These are phyloP conservation scores for Xenops minutus DNA, from an alignment of 2,797 vertebrate genomes.

Conservation along the genomic window DNA sequence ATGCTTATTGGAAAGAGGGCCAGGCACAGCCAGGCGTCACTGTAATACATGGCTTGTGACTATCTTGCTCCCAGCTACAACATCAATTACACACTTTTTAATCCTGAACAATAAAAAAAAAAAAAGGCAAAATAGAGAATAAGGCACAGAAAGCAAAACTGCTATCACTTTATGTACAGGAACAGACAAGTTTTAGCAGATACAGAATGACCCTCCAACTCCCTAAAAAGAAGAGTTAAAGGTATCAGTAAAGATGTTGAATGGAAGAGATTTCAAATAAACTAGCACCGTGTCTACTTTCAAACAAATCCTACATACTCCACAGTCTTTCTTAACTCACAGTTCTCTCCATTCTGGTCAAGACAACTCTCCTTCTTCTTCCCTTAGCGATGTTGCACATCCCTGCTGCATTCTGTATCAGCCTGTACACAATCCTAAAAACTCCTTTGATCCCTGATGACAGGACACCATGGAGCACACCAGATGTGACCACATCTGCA, in stretches of 20 bases:
- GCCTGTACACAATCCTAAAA: background rate
- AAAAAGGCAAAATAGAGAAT: background rate
- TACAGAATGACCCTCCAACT: background rate
- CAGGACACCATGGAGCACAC: background rate
- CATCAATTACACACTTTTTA: background rate
- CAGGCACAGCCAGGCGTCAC: background rate
- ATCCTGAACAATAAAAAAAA: background rate
- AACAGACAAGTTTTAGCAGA: background rate
- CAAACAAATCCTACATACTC: too few relatives aligned
- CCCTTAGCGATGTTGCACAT: rapidly evolving
- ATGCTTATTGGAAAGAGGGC: background rate
- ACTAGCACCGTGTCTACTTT: background rate
- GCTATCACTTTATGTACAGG: background rate
- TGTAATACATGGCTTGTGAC: background rate
- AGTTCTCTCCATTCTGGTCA: background rate
- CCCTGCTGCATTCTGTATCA: background rate
- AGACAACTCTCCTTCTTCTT: background rate
- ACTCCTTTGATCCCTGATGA: background rate
- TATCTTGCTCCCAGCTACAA: background rate
- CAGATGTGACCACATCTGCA: background rate
- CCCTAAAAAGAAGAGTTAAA: background rate
- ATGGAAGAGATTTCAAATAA: background rate
- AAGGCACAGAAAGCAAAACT: background rate
- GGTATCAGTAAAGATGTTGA: background rate
- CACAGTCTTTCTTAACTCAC: background rate